Conservation (phyloP, 2,888 invertebrate genomes). For the Pachycephus smyrnensis region DNA sequence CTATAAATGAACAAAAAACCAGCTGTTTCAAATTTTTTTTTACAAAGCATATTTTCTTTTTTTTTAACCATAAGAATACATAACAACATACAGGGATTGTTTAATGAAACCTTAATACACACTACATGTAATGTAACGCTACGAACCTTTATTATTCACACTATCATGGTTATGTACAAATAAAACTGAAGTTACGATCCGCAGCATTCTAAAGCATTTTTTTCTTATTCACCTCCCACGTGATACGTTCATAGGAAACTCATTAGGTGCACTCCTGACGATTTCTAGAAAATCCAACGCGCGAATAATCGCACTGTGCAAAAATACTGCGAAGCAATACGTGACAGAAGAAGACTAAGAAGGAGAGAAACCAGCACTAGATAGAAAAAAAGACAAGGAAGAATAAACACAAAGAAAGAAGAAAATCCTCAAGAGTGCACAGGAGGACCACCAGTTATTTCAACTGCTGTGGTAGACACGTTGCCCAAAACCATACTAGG, state of each 20-base stretch:
- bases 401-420: neutral
- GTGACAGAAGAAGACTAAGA: neutral
- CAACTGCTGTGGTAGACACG: neutral
- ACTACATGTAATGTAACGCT: constrained; percentile 29
- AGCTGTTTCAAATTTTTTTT: neutral
- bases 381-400: neutral
- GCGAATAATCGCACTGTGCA: neutral
- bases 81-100: neutral
- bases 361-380: neutral
- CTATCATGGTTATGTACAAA: constrained; percentile 60
- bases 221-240: neutral
- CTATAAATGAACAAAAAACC: neutral
- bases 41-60: neutral
- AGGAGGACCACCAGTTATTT: neutral
- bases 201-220: constrained; percentile 15
- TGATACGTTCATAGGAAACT: constrained; percentile 1
- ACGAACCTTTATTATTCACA: constrained; percentile 58
- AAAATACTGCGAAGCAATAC: neutral
- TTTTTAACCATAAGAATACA: neutral
- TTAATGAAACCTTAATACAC: neutral
- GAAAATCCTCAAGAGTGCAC: neutral
- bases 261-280: neutral
- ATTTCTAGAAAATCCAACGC: neutral
- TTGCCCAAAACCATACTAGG: neutral
- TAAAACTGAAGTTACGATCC: constrained; percentile 50